Base-by-base conservation (phyloP, 2,888 invertebrate genomes). In the Stratiomys singularior region DNA sequence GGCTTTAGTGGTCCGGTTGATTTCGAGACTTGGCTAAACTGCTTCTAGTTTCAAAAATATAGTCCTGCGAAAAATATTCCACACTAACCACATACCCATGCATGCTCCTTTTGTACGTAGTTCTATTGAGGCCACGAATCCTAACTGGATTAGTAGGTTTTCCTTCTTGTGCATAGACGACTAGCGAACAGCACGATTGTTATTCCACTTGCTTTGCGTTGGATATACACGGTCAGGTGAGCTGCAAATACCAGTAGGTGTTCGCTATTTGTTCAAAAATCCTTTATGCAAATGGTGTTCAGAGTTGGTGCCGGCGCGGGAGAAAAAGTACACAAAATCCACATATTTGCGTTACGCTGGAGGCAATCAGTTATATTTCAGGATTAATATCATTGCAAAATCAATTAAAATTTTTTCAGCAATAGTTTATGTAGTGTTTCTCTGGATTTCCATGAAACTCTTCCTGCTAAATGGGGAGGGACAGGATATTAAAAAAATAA, bases 131-230 rank as follows among this genome's bases (percentile, higher is more conserved):
- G 30, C 30, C 27, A 37, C 18, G 66, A 66, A 66, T 37, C 66
- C 66, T 30, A n/a, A 28, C 64, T 28, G 66, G 66, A 66, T 66
- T 66, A 66, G 66, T n/a, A 30, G 66, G 23, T 30, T 66, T 37
- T 28, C 5, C n/a, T 66, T 18, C 37, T 66, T 37, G 37, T 37
- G 37, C 66, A 30, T 64, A n/a, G 30, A 37, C 5, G 21, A 21
- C 58, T 60, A 60, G 58, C 23, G 58, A 25, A 60, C 23, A 60
- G n/a, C 4, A 18, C 52, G n/a, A 58, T 52, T 15, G 15, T 15
- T 4, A 52, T 18, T 52, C 52, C 3, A 18, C 52, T 13, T 18
- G 52, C 52, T 21, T 52, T 37, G 37, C 37, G 37, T 37, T 37
- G 5, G 5, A 9, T 37, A 9, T 37, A 52, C 15, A 18, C 15